These are phyloP conservation scores for Amorpha juglandis DNA, from an alignment of 2,888 invertebrate genomes.

Conservation along the genomic window DNA sequence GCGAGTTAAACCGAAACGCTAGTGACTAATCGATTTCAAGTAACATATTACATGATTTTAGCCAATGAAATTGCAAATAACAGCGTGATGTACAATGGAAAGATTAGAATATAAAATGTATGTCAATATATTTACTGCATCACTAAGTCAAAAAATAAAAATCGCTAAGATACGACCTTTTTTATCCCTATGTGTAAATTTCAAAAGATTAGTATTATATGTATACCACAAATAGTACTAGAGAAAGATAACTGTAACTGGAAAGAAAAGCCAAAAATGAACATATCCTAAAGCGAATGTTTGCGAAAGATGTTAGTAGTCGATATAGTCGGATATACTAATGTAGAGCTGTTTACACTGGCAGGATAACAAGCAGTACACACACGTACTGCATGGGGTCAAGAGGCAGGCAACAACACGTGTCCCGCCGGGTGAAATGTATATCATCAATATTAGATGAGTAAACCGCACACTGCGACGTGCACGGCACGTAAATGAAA, in stretches of 20 bases:
- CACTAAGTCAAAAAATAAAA: too few relatives aligned
- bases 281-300: neutral
- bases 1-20: too few relatives aligned
- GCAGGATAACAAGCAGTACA: constrained; percentile 12
- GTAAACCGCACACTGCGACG: constrained; percentile 39
- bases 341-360: neutral
- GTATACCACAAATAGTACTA: neutral
- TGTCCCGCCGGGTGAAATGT: constrained; percentile 46
- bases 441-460: constrained; percentile 67
- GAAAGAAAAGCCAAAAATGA: neutral
- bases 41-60: too few relatives aligned
- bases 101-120: too few relatives aligned
- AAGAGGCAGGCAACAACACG: constrained; percentile 42
- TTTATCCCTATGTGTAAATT: too few relatives aligned
- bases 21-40: too few relatives aligned
- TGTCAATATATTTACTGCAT: neutral
- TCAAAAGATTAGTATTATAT: too few relatives aligned
- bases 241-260: neutral
- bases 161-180: too few relatives aligned
- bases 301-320: neutral
- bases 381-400: constrained; percentile 34
- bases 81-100: too few relatives aligned
- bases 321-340: neutral
- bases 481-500: constrained; percentile 42
- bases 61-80: too few relatives aligned